These are phyloP conservation scores for Mimas tiliae DNA, from an alignment of 2,888 invertebrate genomes.

Conservation along the genomic window DNA sequence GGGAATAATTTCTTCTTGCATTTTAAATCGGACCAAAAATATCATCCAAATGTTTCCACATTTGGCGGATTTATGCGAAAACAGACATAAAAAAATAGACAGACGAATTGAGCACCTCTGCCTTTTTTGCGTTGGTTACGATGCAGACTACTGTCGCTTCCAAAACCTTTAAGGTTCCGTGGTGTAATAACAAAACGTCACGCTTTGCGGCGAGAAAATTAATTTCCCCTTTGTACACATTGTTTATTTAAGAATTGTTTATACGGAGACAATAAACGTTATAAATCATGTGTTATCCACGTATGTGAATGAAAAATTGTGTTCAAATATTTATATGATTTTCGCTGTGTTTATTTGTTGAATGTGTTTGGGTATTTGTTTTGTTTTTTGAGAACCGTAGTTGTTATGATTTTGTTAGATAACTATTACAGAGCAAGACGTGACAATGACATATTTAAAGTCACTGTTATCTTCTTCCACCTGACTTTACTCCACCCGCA, in stretches of 20 bases:
- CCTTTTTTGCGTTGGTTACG: too few relatives aligned
- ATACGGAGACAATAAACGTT: conserved; percentile 20
- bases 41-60: too few relatives aligned
- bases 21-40: too few relatives aligned
- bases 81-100: too few relatives aligned
- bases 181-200: conserved; percentile 44
- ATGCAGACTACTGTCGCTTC: conserved; percentile 5
- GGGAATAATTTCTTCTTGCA: too few relatives aligned
- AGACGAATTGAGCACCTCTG: too few relatives aligned
- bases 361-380: not conserved
- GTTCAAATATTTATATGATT: conserved; percentile 11
- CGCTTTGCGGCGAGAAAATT: conserved; percentile 40
- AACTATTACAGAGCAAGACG: not conserved
- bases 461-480: too few relatives aligned
- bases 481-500: too few relatives aligned
- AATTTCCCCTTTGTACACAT: conserved; percentile 42
- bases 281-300: conserved; percentile 13
- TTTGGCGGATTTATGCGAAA: too few relatives aligned
- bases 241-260: conserved; percentile 38
- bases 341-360: not conserved
- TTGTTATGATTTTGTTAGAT: not conserved
- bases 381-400: not conserved
- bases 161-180: not conserved
- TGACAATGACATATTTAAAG: too few relatives aligned
- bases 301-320: conserved; percentile 15